Evolutionary conservation across 2,888 invertebrate genomes (phyloP).

Genomic region (Ophraella communa): DNA sequence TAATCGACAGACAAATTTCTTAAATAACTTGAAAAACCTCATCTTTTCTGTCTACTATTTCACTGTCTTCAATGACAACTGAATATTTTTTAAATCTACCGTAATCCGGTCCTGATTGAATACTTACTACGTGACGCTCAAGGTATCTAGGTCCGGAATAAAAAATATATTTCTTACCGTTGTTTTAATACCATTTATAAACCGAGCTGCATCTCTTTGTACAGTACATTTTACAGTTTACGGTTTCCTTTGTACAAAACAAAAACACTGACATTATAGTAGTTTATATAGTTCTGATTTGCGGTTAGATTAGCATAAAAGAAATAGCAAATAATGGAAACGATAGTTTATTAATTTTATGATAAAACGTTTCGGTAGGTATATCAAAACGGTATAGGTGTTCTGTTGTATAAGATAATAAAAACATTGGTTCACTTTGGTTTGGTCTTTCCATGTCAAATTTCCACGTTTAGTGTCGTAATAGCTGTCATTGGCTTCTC

Average conservation of each 20-base stretch:
- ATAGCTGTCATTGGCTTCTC: too few relatives aligned
- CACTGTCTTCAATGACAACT: too few relatives aligned
- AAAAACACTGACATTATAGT: not conserved
- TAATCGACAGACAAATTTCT: too few relatives aligned
- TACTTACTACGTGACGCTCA: slow-evolving; percentile 10
- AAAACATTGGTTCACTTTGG: too few relatives aligned
- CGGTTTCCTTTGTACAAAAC: not conserved
- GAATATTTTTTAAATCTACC: too few relatives aligned
- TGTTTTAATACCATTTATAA: slow-evolving; percentile 7
- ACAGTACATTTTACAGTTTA: not conserved
- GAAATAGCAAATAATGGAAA: not conserved
- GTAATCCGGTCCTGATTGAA: not conserved
- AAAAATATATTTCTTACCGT: slow-evolving; percentile 13
- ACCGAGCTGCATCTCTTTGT: not conserved
- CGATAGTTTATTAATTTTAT: not conserved
- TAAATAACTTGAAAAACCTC: too few relatives aligned
- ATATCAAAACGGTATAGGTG: too few relatives aligned
- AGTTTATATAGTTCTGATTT: not conserved
- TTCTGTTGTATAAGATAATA: too few relatives aligned
- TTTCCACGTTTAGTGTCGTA: too few relatives aligned
- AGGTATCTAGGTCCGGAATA: slow-evolving; percentile 6
- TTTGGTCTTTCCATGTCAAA: too few relatives aligned
- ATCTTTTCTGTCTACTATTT: too few relatives aligned
- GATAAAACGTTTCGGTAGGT: too few relatives aligned
- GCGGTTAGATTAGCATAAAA: not conserved